Conservation (phyloP, 2,888 invertebrate genomes). For the Zaprionus bogoriensis region DNA sequence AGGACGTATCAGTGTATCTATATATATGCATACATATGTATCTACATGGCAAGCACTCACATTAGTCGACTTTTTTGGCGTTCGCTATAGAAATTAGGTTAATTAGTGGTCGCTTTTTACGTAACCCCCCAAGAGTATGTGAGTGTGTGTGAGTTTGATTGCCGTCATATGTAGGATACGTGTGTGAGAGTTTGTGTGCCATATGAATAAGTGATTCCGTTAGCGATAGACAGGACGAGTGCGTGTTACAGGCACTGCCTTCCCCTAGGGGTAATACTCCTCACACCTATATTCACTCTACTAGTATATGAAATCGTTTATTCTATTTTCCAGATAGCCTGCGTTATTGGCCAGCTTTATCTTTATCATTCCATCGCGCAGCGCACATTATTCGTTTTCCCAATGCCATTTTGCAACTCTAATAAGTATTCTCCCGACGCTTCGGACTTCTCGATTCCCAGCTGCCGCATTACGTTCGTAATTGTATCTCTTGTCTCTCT, state of each 20-base stretch:
- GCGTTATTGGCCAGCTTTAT: not conserved
- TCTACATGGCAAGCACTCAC: conserved; percentile 20
- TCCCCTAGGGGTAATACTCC: too few relatives aligned
- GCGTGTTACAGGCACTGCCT: too few relatives aligned
- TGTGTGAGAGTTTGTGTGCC: conserved; percentile 4
- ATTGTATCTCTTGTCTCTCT: conserved; percentile 7
- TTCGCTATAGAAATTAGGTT: conserved; percentile 63
- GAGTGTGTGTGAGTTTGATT: conserved; percentile 29
- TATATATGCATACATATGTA: not conserved
- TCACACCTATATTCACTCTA: too few relatives aligned
- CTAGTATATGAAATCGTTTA: not conserved
- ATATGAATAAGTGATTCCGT: conserved; percentile 6
- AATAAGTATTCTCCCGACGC: not conserved
- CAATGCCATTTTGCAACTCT: not conserved
- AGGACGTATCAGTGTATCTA: not conserved
- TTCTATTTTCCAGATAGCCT: not conserved
- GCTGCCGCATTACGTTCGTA: conserved; percentile 6
- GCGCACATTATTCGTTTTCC: not conserved
- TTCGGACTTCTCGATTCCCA: conserved; percentile 3
- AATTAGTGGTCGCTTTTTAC: conserved; percentile 71
- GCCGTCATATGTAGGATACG: conserved; percentile 14
- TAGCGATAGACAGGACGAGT: too few relatives aligned
- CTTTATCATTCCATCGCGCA: not conserved
- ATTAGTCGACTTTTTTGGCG: conserved; percentile 37
- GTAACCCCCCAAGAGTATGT: conserved; percentile 24